phyloP scores from a whole-genome alignment of 2,113 vertebrate species.

The Clinocottus analis region DNA sequence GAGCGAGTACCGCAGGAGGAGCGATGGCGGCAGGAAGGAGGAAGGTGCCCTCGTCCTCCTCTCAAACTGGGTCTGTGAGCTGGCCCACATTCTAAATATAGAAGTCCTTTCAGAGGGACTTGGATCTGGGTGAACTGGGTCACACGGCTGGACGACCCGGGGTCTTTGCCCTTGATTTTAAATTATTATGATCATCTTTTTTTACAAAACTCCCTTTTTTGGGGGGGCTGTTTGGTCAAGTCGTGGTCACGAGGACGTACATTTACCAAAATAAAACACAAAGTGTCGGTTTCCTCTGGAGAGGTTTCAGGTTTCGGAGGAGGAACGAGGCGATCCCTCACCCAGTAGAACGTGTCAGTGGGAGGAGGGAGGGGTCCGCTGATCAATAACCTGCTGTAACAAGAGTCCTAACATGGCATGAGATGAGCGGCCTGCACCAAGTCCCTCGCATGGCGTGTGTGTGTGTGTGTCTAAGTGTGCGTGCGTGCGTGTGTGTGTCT shows the following conservation, averaged over 20 bases:
- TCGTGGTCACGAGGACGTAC: background rate
- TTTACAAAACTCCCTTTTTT: background rate
- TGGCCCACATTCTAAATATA: conserved; percentile 85
- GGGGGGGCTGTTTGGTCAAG: background rate
- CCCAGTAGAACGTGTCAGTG: background rate
- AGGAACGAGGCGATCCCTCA: background rate
- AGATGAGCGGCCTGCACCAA: conserved; percentile 49
- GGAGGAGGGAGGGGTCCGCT: background rate
- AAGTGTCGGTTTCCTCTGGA: background rate
- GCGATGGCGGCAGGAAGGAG: conserved; percentile 64
- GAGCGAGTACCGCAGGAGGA: background rate
- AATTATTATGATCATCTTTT: background rate
- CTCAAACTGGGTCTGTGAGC: conserved; percentile 77
- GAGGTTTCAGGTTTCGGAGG: too few species aligned
- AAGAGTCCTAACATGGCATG: conserved; percentile 67
- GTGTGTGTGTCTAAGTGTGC: conserved; percentile 30
- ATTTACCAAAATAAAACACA: background rate
- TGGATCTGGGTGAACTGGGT: conserved; percentile 80
- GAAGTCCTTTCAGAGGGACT: conserved; percentile 74
- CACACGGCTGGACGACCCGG: conserved; percentile 67
- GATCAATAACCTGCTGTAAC: conserved; percentile 54
- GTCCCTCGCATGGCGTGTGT: conserved; percentile 63
- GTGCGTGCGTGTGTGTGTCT: conserved; percentile 7
- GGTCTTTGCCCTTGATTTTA: conserved; percentile 54
- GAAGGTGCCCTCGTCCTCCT: conserved; percentile 63